phyloP scores from a whole-genome alignment of 2,113 vertebrate genomes.

The human (Homo sapiens) region DNA sequence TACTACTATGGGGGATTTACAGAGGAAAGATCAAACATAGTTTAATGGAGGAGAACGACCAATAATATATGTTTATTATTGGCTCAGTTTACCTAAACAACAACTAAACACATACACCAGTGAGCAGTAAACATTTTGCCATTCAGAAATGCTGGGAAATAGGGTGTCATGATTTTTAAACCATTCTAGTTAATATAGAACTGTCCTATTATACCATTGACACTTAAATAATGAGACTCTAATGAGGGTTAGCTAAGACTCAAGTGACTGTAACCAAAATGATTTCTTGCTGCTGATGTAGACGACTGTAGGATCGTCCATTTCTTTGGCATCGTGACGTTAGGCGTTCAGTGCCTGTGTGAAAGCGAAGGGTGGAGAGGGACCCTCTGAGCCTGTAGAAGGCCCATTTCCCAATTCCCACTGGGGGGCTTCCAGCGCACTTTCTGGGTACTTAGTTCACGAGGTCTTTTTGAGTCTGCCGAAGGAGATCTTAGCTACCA shows the following conservation, averaged over 20 bases:
- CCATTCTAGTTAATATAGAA: background rate
- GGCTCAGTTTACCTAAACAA: background rate
- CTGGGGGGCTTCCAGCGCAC: no score
- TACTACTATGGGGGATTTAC: background rate
- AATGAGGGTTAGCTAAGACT: background rate
- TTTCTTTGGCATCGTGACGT: background rate
- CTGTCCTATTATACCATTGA: background rate
- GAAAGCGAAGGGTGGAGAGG: background rate
- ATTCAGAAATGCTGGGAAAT: background rate
- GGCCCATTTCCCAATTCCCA: background rate
- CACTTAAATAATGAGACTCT: background rate
- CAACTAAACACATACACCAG: background rate
- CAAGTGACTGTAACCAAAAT: background rate
- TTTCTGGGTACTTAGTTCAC: background rate
- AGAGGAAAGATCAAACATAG: background rate
- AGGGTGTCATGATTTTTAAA: background rate
- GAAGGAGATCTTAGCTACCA: background rate
- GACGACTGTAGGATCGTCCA: background rate
- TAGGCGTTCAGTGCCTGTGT: background rate
- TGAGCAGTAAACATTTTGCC: background rate
- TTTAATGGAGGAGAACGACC: background rate
- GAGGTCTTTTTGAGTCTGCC: background rate
- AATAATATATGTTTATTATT: background rate
- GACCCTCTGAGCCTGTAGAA: background rate
- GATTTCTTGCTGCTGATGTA: background rate